Conservation (phyloP, 2,888 invertebrate species). For the Acrocyrtus sp. region DNA sequence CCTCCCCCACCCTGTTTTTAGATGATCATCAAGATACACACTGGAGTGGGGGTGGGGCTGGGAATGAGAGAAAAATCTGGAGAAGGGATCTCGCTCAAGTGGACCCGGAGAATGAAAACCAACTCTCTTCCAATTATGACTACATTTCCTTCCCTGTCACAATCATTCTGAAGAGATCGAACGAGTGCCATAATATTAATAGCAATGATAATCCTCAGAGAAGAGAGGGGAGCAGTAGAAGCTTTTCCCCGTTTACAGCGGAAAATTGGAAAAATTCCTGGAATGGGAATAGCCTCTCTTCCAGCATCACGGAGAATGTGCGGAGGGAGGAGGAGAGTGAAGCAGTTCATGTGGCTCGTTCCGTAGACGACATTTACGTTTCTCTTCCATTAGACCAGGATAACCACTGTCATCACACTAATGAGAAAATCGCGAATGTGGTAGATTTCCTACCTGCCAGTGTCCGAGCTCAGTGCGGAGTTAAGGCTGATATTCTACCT, state of each 20-base stretch:
- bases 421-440: slow-evolving; percentile 57
- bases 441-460: slow-evolving; percentile 58
- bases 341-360: slow-evolving; percentile 45
- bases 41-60: slow-evolving; percentile 13
- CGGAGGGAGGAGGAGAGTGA: slow-evolving; percentile 1
- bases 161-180: slow-evolving; percentile 57
- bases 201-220: slow-evolving; percentile 12
- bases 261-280: slow-evolving; percentile 21
- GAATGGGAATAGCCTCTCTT: slow-evolving; percentile 1
- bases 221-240: slow-evolving; percentile 6
- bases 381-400: slow-evolving; percentile 56
- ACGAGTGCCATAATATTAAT: slow-evolving; percentile 29
- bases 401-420: slow-evolving; percentile 59
- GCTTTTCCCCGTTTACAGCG: slow-evolving; percentile 8
- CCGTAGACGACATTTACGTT: slow-evolving; percentile 62
- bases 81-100: slow-evolving; percentile 24
- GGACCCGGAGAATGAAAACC: slow-evolving; percentile 9
- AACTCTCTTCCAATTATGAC: slow-evolving; percentile 53
- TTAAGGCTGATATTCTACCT: slow-evolving; percentile 40
- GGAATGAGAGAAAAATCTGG: slow-evolving; percentile 15
- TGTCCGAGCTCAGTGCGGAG: slow-evolving; percentile 56
- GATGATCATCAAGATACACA: slow-evolving; percentile 37
- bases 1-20: neutral
- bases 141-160: slow-evolving; percentile 62
- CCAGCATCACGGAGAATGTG: neutral